These are phyloP conservation scores for Hafferia zeledoni DNA, from an alignment of 2,797 vertebrate species.

Conservation along the genomic window DNA sequence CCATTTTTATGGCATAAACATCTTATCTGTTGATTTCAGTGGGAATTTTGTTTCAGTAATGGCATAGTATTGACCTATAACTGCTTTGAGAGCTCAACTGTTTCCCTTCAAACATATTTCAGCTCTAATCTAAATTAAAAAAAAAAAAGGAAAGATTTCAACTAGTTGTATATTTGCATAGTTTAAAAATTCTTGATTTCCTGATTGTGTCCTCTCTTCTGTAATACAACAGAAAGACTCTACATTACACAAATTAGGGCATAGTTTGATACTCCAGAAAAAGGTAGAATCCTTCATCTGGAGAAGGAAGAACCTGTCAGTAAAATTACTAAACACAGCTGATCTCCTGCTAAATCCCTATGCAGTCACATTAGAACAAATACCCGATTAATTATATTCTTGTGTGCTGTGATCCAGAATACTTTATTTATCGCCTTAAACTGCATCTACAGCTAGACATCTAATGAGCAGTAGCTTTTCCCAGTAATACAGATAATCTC, in stretches of 20 bases:
- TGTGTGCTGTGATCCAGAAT: slow-evolving; percentile 36
- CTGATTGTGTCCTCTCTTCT: not conserved
- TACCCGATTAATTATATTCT: slow-evolving; percentile 37
- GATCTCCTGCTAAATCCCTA: slow-evolving; percentile 48
- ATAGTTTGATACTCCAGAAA: not conserved
- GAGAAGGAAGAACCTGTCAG: not conserved
- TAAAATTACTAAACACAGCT: slow-evolving; percentile 39
- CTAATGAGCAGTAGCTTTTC: slow-evolving; percentile 74
- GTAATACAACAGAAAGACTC: not conserved
- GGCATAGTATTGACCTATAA: not conserved
- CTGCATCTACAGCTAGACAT: slow-evolving; percentile 22
- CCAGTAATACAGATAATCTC: slow-evolving; percentile 79
- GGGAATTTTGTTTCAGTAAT: not conserved
- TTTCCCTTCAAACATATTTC: not conserved
- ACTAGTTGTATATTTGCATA: not conserved
- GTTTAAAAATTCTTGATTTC: not conserved
- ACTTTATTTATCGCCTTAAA: slow-evolving; percentile 41
- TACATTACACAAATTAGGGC: not conserved
- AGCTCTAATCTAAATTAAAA: not conserved
- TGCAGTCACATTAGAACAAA: slow-evolving; percentile 31
- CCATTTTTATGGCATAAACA: not conserved
- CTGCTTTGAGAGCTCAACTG: not conserved
- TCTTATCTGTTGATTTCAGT: not conserved
- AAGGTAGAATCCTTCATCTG: not conserved
- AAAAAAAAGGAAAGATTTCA: not conserved